Evolutionary conservation across 2,888 invertebrate genomes (phyloP), one percentile per base, ranked within the genome.

Genomic region (Agapostemon virescens): DNA sequence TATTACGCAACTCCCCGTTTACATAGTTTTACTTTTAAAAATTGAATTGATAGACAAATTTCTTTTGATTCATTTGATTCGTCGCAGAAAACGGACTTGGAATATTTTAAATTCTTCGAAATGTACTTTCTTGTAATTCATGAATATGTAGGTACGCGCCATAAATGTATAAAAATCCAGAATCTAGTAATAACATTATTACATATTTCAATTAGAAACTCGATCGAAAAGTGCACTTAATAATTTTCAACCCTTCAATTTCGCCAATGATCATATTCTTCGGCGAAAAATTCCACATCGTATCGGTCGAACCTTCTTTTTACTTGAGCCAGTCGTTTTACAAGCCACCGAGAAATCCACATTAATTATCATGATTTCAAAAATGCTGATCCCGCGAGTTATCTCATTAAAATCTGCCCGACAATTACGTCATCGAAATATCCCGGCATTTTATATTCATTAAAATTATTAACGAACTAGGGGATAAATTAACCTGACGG

Each of bases 301-400:
- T 15, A 15, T 42, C 42, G 15, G 15, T 6, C 15, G 55, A n/a
- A 49, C n/a, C 26, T 55, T 52, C 52, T 52, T 26, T 15, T 55
- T 55, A 55, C 5, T 26, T 55, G 2, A 26, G 15, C 0, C 15
- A 15, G 26, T 26, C 7, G 7, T 20, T 55, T 55, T 15, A 55
- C 55, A 26, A 55, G 55, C 2, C n/a, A 2, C 55, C 55, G 15
- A 15, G 55, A 55, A 55, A 26, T 15, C 17, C 55, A 17, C 55
- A 17, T 55, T 55, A 55, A 55, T 55, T 55, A 55, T 26, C 55
- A 55, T 26, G 26, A 55, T 55, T 55, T 55, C 55, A 55, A 55
- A 55, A 55, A 55, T 26, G 55, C 55, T 26, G 26, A 55, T 15
- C 55, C 26, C 55, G 15, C 17, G 15, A 26, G 55, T 26, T 55